phyloP scores from a whole-genome alignment of 2,888 invertebrate species.

The Callinectes sapidus region DNA sequence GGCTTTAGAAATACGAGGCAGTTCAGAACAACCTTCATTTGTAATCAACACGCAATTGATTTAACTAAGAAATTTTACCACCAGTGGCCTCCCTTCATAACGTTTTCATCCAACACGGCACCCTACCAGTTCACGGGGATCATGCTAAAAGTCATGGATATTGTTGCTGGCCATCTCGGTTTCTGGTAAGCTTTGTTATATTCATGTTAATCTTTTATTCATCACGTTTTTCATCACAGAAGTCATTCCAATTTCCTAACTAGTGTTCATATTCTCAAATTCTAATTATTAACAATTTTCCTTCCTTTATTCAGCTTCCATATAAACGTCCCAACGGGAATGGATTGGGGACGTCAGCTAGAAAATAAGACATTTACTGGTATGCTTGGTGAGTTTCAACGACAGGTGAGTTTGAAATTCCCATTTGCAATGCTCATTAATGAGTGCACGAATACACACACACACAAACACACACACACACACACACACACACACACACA shows the following conservation, averaged over 20 bases:
- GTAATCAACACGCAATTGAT: no score
- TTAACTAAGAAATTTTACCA: no score
- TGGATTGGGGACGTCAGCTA: not conserved
- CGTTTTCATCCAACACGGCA: not conserved
- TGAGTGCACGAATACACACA: no score
- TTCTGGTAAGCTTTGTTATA: not conserved
- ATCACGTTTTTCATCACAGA: no score
- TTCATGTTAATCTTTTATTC: no score
- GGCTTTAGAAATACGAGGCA: no score
- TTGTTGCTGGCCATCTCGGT: not conserved
- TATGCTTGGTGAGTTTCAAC: not conserved
- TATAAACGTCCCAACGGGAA: not conserved
- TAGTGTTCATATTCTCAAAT: no score
- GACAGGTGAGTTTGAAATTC: not conserved
- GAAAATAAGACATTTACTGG: not conserved
- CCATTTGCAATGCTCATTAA: no score
- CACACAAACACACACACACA: no score
- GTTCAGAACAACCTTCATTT: no score
- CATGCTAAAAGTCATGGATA: not conserved
- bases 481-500: no score
- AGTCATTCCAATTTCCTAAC: no score
- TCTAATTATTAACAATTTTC: not conserved
- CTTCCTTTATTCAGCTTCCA: not conserved
- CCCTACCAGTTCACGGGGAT: not conserved
- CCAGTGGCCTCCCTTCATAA: not conserved